Percentiles rank a stretch among this genome's conserved stretches.
Conservation (phyloP, 2,888 invertebrate genomes). For the Spialia ferax region DNA sequence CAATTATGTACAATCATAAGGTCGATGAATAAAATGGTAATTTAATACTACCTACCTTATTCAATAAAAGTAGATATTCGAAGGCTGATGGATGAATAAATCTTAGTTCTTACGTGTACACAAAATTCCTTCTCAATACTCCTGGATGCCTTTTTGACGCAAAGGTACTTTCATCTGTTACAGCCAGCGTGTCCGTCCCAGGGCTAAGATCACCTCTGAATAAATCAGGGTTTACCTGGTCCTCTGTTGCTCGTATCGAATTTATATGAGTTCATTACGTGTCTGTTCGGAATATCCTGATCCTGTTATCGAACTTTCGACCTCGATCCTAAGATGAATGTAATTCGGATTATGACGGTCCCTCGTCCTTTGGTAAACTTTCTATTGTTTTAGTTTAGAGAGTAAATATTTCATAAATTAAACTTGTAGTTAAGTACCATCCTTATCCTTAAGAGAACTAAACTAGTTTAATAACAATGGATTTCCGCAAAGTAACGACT, state of each 20-base stretch:
- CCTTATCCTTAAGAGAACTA: neutral
- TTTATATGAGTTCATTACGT: slow-evolving; percentile 37
- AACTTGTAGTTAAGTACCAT: neutral
- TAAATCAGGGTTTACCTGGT: slow-evolving; percentile 14
- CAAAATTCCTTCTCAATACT: too few species aligned
- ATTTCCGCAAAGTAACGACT: too few species aligned
- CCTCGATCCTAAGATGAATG: slow-evolving; percentile 38
- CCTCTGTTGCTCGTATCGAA: slow-evolving; percentile 16
- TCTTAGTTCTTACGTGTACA: too few species aligned
- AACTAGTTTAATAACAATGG: too few species aligned
- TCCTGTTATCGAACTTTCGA: slow-evolving; percentile 31
- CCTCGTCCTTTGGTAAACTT: slow-evolving; percentile 29
- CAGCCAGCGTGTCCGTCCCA: neutral
- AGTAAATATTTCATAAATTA: slow-evolving; percentile 14
- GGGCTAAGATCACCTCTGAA: slow-evolving; percentile 13
- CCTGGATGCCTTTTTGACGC: neutral
- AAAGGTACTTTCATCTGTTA: neutral
- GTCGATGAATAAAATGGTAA: too few species aligned
- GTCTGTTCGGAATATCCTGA: slow-evolving; percentile 33
- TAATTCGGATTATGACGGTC: slow-evolving; percentile 36
- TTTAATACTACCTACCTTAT: too few species aligned
- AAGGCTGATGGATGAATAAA: too few species aligned
- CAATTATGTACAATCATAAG: too few species aligned
- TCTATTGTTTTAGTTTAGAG: slow-evolving; percentile 24
- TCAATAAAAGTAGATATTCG: too few species aligned